Conservation (phyloP, 35 echinoderm and acorn worm genomes). For the Heliocidaris erythrogramma region DNA sequence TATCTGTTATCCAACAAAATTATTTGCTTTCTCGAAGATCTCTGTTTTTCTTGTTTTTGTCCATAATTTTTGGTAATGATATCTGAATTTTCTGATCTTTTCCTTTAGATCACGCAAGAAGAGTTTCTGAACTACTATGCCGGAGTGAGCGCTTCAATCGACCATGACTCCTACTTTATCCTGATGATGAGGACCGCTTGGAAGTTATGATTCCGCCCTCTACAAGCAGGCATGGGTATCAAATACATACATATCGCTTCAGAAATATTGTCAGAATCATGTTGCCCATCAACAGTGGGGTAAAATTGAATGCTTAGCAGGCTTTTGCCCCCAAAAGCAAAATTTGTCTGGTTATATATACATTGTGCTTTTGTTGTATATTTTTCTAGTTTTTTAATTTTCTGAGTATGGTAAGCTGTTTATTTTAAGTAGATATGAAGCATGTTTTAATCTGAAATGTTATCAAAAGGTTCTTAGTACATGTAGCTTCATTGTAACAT, state of each 20-base stretch:
- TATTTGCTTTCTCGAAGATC: too few species aligned
- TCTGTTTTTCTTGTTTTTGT: too few species aligned
- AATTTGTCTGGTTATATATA: neutral
- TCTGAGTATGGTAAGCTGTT: neutral
- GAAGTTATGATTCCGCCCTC: constrained; percentile 57
- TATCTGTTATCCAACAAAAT: too few species aligned
- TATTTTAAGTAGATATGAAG: neutral
- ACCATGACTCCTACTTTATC: constrained; percentile 84
- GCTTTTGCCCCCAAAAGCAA: neutral
- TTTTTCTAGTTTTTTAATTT: neutral
- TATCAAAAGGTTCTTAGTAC: neutral
- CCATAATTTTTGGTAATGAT: too few species aligned
- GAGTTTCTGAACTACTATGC: constrained; percentile 95
- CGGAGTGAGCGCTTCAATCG: constrained; percentile 96
- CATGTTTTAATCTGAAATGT: too few species aligned
- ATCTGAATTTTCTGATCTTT: too few species aligned
- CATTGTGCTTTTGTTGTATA: neutral
- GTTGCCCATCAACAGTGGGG: neutral
- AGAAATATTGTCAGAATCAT: neutral
- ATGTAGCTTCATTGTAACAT: neutral
- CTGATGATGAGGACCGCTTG: constrained; percentile 97
- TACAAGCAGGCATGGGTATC: neutral
- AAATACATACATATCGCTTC: neutral
- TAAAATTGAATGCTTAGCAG: neutral
- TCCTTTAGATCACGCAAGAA: constrained; percentile 85